A percentile compares a stretch with the other conserved stretches of the same genome.
Conservation (phyloP, 2,113 vertebrate genomes). For the Myodes glareolus region DNA sequence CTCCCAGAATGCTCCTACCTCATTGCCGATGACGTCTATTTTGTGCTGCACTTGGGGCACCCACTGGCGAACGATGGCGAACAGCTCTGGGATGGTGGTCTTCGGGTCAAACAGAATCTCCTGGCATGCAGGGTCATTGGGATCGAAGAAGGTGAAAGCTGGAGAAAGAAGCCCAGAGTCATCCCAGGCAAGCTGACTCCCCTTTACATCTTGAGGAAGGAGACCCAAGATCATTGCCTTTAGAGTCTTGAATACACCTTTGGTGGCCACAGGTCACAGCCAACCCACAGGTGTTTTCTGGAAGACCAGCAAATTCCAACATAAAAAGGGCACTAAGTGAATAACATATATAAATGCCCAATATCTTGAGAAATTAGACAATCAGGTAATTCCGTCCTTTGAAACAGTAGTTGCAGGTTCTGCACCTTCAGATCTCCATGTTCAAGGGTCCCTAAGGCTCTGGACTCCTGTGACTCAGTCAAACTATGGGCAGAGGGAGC, state of each 20-base stretch:
- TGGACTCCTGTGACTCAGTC: neutral
- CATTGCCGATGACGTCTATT: constrained; percentile 93
- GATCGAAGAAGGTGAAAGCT: constrained; percentile 97
- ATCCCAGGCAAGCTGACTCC: neutral
- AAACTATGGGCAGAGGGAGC: neutral
- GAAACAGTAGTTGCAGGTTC: neutral
- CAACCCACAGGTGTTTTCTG: neutral
- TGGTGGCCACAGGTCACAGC: neutral
- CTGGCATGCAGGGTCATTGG: constrained; percentile 93
- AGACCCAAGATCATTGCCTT: neutral
- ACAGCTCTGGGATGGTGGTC: constrained; percentile 93
- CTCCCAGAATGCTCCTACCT: constrained; percentile 83
- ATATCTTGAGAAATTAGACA: neutral
- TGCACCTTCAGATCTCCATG: neutral
- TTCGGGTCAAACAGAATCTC: constrained; percentile 92
- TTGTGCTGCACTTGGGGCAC: constrained; percentile 97
- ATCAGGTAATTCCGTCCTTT: neutral
- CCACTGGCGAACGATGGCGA: constrained; percentile 95
- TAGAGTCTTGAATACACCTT: neutral
- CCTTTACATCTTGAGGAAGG: neutral
- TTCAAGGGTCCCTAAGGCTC: neutral
- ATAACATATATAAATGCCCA: neutral
- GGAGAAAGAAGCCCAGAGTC: neutral
- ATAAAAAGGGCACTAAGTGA: neutral
- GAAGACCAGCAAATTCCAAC: constrained; percentile 25